Conservation (phyloP, 1,140 invertebrate genomes). For the Psilanteris sp. region DNA sequence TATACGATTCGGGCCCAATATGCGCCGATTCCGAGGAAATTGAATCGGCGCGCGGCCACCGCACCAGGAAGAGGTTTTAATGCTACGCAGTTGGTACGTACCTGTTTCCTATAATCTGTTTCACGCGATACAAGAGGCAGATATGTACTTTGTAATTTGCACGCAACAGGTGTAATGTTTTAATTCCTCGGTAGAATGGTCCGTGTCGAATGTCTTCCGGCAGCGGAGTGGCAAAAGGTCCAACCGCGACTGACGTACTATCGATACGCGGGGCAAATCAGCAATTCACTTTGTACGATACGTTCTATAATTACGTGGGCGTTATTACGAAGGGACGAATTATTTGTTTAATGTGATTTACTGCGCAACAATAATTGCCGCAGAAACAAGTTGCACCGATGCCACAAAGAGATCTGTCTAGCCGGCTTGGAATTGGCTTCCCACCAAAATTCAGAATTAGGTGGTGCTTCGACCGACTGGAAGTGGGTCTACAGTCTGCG, state of each 20-base stretch:
- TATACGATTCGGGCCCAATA: not conserved
- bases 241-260: conserved; percentile 12
- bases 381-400: too few species aligned
- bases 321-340: conserved; percentile 1
- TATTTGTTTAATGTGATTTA: conserved; percentile 6
- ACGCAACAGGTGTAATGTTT: conserved; percentile 60
- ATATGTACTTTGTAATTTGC: conserved; percentile 52
- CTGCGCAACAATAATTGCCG: too few species aligned
- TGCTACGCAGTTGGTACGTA: conserved; percentile 5
- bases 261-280: conserved; percentile 15
- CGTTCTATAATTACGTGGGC: conserved; percentile 3
- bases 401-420: too few species aligned
- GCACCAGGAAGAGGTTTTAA: conserved; percentile 18
- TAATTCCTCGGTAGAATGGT: conserved; percentile 38
- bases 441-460: too few species aligned
- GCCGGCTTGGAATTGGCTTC: too few species aligned
- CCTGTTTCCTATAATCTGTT: conserved; percentile 41
- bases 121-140: conserved; percentile 29
- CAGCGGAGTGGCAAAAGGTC: conserved; percentile 17
- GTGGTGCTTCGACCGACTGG: too few species aligned
- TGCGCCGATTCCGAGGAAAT: not conserved
- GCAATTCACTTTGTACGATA: not conserved
- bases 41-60: conserved; percentile 1
- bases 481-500: too few species aligned
- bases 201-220: conserved; percentile 37